phyloP scores from a whole-genome alignment of 2,888 invertebrate species.

The Argynnis bischoffii region DNA sequence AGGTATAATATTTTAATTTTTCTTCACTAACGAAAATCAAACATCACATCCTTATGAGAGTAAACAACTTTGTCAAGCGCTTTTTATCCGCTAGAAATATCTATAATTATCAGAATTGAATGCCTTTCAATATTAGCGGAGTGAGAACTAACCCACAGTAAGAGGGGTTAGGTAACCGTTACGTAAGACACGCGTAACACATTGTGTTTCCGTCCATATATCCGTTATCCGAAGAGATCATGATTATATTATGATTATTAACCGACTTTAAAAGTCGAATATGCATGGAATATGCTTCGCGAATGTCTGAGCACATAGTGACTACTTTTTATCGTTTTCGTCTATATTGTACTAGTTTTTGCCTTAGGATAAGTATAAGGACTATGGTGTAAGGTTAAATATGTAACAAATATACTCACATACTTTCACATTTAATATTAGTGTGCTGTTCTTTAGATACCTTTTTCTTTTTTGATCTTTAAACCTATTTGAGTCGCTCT shows the following conservation, averaged over 20 bases:
- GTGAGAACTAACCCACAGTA: slow-evolving; percentile 3
- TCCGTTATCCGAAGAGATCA: slow-evolving; percentile 14
- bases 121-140: slow-evolving; percentile 4
- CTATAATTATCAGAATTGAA: slow-evolving; percentile 7
- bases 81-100: slow-evolving; percentile 6
- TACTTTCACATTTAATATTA: no score
- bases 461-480: no score
- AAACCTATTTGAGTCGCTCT: no score
- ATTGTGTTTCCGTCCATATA: slow-evolving; percentile 10
- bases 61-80: not conserved
- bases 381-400: no score
- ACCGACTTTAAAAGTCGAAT: not conserved
- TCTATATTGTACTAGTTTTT: no score
- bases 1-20: no score
- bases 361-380: no score
- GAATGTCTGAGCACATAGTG: no score
- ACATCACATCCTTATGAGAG: not conserved
- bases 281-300: not conserved
- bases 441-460: no score
- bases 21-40: no score
- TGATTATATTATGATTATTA: not conserved
- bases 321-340: no score
- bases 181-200: slow-evolving; percentile 16
- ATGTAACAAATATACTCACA: no score
- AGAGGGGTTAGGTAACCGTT: slow-evolving; percentile 17